These are phyloP conservation scores for Drosophila mimica DNA, from an alignment of 2,888 invertebrate species.

Conservation along the genomic window DNA sequence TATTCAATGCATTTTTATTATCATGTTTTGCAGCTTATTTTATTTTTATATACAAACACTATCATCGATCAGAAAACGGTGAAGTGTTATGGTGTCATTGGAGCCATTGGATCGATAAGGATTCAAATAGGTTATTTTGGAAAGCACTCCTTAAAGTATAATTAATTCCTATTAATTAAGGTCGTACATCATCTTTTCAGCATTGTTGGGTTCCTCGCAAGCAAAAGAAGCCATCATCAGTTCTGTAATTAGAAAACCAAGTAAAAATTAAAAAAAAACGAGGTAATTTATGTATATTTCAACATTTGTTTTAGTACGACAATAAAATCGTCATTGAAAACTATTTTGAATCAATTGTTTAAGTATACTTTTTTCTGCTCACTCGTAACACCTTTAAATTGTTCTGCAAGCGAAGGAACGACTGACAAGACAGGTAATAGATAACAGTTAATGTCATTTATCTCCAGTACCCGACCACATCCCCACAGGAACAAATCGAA, in stretches of 20 bases:
- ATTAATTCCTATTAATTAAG: slow-evolving; percentile 16
- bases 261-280: not conserved
- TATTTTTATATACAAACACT: not conserved
- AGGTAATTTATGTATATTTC: not conserved
- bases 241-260: slow-evolving; percentile 18
- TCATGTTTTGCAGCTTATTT: slow-evolving; percentile 1
- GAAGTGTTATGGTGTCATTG: not conserved
- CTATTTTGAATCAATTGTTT: not conserved
- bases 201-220: slow-evolving; percentile 42
- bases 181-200: slow-evolving; percentile 40
- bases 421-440: slow-evolving; percentile 20
- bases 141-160: no score
- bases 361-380: not conserved
- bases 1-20: slow-evolving; percentile 5
- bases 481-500: not conserved
- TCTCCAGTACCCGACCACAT: not conserved
- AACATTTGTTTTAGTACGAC: not conserved
- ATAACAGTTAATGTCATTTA: slow-evolving; percentile 20
- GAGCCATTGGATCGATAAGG: not conserved
- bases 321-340: not conserved
- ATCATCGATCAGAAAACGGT: not conserved
- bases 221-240: slow-evolving; percentile 43
- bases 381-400: not conserved
- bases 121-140: not conserved
- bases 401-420: not conserved